phyloP scores from a whole-genome alignment of 2,888 invertebrate species.

The Sinelater perroti region DNA sequence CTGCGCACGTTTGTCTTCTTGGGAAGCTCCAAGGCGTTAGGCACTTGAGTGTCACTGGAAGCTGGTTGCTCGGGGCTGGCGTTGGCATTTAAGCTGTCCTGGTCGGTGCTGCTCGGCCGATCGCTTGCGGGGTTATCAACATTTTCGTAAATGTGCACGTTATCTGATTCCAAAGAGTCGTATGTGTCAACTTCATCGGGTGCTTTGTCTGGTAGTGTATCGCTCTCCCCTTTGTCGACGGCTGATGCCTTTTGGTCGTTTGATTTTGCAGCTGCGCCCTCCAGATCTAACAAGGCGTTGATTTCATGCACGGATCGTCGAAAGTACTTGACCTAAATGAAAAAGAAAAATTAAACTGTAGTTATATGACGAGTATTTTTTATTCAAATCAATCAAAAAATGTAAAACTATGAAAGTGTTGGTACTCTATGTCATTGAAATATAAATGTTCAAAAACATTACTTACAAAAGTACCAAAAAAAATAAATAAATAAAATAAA shows the following conservation, averaged over 20 bases:
- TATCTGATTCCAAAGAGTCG: conserved; percentile 53
- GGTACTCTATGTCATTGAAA: neutral
- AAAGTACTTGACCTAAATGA: conserved; percentile 74
- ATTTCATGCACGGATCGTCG: conserved; percentile 78
- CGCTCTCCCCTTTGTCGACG: conserved; percentile 14
- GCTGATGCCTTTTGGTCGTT: conserved; percentile 6
- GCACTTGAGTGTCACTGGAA: conserved; percentile 5
- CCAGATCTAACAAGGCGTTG: conserved; percentile 65
- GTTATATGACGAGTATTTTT: no score
- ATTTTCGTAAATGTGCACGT: conserved; percentile 55
- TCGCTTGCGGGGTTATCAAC: conserved; percentile 42
- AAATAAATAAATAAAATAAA: no score
- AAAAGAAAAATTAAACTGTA: neutral
- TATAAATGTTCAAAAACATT: no score
- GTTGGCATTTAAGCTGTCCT: conserved; percentile 27
- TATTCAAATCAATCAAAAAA: conserved; percentile 3
- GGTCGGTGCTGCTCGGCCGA: conserved; percentile 15
- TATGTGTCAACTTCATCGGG: conserved; percentile 44
- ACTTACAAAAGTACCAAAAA: no score
- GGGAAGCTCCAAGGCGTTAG: neutral
- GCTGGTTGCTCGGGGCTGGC: neutral
- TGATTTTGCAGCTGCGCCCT: conserved; percentile 34
- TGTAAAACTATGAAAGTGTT: neutral
- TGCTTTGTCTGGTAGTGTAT: conserved; percentile 23
- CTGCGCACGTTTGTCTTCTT: conserved; percentile 30